phyloP scores from a whole-genome alignment of 2,797 vertebrate species.

The Pelobates cultripes region DNA sequence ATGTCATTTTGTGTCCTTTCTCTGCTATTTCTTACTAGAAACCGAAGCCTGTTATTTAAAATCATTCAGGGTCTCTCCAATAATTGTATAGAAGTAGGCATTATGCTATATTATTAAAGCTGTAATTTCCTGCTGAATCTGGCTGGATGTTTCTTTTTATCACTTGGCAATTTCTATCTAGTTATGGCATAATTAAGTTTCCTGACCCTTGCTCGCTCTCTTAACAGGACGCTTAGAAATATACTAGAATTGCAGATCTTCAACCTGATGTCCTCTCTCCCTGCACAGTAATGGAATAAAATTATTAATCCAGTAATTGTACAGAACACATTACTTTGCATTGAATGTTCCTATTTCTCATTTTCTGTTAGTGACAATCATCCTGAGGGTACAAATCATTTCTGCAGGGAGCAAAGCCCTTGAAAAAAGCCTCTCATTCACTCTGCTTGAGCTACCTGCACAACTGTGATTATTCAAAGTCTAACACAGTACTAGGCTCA shows the following conservation, averaged over 20 bases:
- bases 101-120: conserved; percentile 96
- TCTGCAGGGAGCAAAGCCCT: conserved; percentile 76
- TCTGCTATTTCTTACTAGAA: conserved; percentile 80
- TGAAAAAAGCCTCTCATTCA: conserved; percentile 73
- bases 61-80: conserved; percentile 85
- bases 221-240: conserved; percentile 96
- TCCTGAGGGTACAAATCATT: conserved; percentile 79
- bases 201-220: conserved; percentile 94
- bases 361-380: conserved; percentile 89
- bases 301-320: conserved; percentile 98
- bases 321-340: conserved; percentile 90
- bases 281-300: conserved; percentile 92
- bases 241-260: conserved; percentile 91
- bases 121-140: conserved; percentile 96
- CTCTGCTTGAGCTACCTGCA: conserved; percentile 73
- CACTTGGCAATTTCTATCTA: conserved; percentile 96
- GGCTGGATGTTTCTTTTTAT: conserved; percentile 97
- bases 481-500: conserved; percentile 66
- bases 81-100: conserved; percentile 92
- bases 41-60: conserved; percentile 81
- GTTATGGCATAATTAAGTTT: conserved; percentile 99
- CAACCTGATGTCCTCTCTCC: conserved; percentile 84
- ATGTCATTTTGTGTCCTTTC: conserved; percentile 81
- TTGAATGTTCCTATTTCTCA: conserved; percentile 87
- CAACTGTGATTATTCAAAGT: conserved; percentile 73